Evolutionary conservation across 2,797 vertebrate species (phyloP), one percentile per base, ranked within the genome.

Genomic region (Helostoma temminkii): DNA sequence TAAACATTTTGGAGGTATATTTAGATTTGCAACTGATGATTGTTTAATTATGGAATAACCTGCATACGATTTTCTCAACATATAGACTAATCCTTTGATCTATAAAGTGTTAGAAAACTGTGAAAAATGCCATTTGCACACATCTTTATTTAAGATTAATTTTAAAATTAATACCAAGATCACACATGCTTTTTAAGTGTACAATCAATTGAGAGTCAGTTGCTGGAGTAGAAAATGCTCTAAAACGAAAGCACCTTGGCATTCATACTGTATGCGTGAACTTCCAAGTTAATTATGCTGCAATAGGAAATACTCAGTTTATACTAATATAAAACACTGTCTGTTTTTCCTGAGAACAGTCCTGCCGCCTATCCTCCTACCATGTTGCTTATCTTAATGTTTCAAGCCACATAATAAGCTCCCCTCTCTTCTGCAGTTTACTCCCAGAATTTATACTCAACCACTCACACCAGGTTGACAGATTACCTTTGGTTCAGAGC

Each of bases 401-500:
- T 52, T 70, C 3, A 32, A 71, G 59, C 45, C 53, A 12, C 56
- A 60, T 66, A 73, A 52, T 66, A 52, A 82, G 71, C 83, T 63
- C 66, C 55, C 42, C 55, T 66, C 70, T 76, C 50, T 5, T 14
- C 72, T 73, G 68, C 71, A 72, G 85, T 86, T 80, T 63, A 74
- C 82, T 86, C 63, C 79, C 52, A 85, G 66, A 68, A 80, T 87
- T 86, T 69, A 80, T 63, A 66, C 75, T 70, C 61, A 67, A 48
- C 69, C 76, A 62, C 82, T 86, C 66, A 57, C 77, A 81, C 85
- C 83, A 81, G 86, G 85, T 78, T 81, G 90, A 91, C 88, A 80
- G 88, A 91, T 90, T 85, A 84, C 83, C 72, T 80, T 86, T 91
- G 90, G 90, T 89, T 52, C 66, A n/a, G 58, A 78, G 90, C 88